Base-by-base conservation (phyloP, 92 coral and sea anemone species). In the Galaxea fascicularis region DNA sequence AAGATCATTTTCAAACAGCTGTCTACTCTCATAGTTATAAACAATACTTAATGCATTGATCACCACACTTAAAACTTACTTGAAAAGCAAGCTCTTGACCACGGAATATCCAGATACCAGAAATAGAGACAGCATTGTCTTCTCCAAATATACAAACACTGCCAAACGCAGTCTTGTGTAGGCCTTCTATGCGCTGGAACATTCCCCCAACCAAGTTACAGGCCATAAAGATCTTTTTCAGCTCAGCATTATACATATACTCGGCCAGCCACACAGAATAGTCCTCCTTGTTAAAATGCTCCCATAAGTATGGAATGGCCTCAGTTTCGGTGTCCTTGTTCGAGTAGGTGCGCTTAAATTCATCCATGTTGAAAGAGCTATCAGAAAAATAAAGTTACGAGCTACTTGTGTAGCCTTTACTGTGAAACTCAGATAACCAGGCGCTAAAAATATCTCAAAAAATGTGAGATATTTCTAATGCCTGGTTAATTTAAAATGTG, bases 281-380 rank as follows among this genome's bases (percentile, higher is more conserved):
- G 51, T 94, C 95, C 57, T 94, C 98, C 72, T 94, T 94, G 86
- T 96, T 97, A 66, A 96, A 92, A 76, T 96, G 75, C 54, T 96
- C 90, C 98, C 98, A 96, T 57, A 96, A 92, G 89, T 92, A 70
- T 4, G 98, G 98, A 66, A 96, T 86, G 29, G 98, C 94, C 68
- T 41, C 79, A 1, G 90, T 86, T 4, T 35, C 91, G 4, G 96
- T 92, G 81, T 96, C 98, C 31, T 92, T 75, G 68, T 96, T 96
- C 15, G 94, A 90, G 88, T 92, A 96, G 63, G 71, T 86, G 16
- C 91, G 82, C 53, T 96, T 96, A 78, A 93, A 96, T 26, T 89
- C 98, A 89, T 96, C 98, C 90, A 96, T 84, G 66, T 79, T 89
- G 30, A 95, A 89, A 17, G 94, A 63, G 76, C 98, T 95, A 74